Percentiles rank a stretch among this genome's conserved stretches.
These are phyloP conservation scores for Oryzaephilus surinamensis DNA, from an alignment of 1,140 invertebrate species.

Conservation along the genomic window DNA sequence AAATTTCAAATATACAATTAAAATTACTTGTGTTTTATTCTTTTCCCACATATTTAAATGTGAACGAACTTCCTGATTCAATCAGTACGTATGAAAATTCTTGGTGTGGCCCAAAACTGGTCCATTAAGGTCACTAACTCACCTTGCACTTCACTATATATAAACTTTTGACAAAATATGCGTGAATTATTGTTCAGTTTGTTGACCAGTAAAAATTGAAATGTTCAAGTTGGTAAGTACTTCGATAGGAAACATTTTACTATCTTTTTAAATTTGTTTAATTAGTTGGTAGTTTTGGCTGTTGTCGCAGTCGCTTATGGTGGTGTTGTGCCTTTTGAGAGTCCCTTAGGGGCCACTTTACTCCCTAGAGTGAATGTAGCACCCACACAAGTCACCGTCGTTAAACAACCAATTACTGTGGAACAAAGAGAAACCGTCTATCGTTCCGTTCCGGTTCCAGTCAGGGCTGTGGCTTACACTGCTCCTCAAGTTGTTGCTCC, in stretches of 20 bases:
- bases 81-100: too few species aligned
- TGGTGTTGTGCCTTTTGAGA: constrained; percentile 1
- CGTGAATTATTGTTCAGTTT: too few species aligned
- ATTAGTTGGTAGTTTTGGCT: background rate
- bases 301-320: background rate
- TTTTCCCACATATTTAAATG: too few species aligned
- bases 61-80: too few species aligned
- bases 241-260: too few species aligned
- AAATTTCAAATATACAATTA: constrained; percentile 31
- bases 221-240: too few species aligned
- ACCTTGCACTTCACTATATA: too few species aligned
- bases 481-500: constrained; percentile 1
- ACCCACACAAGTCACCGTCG: constrained; percentile 1
- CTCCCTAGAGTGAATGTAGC: constrained; percentile 4
- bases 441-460: constrained; percentile 1
- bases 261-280: too few species aligned
- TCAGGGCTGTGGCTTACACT: constrained; percentile 2
- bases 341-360: constrained; percentile 1
- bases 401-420: constrained; percentile 1
- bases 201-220: too few species aligned
- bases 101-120: too few species aligned
- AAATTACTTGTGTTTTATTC: constrained; percentile 9
- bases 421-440: background rate
- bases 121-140: too few species aligned
- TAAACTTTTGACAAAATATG: too few species aligned